phyloP scores from a whole-genome alignment of 2,888 invertebrate genomes.

The Coecobrya sp. region DNA sequence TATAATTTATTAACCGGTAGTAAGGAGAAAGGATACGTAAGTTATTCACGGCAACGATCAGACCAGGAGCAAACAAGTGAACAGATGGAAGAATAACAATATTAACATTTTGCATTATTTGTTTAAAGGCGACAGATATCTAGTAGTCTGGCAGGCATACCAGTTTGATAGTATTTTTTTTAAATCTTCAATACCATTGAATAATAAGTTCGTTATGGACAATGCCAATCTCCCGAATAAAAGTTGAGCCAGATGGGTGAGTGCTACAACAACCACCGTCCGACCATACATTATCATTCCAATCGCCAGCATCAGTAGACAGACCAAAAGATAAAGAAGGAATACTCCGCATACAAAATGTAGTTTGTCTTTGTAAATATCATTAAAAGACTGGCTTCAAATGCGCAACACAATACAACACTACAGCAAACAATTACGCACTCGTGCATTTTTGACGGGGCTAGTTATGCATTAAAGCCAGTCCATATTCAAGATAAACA shows the following conservation, averaged over 20 bases:
- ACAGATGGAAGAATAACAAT: conserved; percentile 26
- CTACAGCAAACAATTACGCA: neutral
- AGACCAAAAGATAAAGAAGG: neutral
- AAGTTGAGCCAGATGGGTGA: conserved; percentile 24
- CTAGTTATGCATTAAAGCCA: neutral
- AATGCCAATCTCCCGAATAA: neutral
- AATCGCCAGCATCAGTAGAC: neutral
- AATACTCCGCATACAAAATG: neutral
- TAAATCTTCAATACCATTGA: neutral
- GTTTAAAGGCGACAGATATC: conserved; percentile 16
- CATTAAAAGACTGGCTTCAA: neutral
- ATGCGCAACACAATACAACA: neutral
- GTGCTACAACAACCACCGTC: neutral
- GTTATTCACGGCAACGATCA: neutral
- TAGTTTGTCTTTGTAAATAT: neutral
- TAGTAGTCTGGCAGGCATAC: neutral
- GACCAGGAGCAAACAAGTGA: conserved; percentile 2
- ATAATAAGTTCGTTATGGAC: conserved; percentile 15
- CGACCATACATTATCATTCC: neutral
- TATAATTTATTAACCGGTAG: conserved; percentile 27
- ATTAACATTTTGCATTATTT: conserved; percentile 22
- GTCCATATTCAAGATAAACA: conserved; percentile 13
- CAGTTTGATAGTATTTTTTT: neutral
- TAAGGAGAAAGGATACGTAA: neutral
- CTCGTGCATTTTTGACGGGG: neutral